Conservation (phyloP, 2,888 invertebrate genomes). For the Leptinotarsa haldemani region DNA sequence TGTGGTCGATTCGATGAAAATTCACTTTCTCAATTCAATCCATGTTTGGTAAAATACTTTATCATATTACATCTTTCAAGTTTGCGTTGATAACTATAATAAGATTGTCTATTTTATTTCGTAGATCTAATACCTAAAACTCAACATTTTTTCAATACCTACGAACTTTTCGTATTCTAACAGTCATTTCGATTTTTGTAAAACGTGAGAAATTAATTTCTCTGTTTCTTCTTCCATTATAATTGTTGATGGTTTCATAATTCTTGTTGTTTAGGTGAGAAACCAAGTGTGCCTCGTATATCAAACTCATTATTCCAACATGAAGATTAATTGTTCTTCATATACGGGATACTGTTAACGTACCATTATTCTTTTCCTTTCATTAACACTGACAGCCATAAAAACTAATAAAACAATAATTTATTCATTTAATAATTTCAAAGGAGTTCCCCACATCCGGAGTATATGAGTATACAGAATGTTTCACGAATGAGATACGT, state of each 20-base stretch:
- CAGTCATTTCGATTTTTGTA: no score
- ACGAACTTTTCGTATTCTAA: no score
- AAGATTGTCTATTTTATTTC: no score
- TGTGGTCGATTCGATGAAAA: no score
- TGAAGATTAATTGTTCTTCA: conserved; percentile 39
- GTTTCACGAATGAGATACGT: not conserved
- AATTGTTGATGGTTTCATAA: not conserved
- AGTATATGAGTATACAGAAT: not conserved
- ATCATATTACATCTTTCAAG: no score
- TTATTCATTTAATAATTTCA: conserved; percentile 42
- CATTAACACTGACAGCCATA: conserved; percentile 42
- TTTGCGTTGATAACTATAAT: no score
- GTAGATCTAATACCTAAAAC: no score
- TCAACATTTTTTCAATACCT: no score
- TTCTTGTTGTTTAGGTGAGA: conserved; percentile 1
- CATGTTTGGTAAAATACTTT: no score
- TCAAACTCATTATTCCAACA: conserved; percentile 18
- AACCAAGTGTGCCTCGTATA: not conserved
- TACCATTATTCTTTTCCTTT: conserved; percentile 40
- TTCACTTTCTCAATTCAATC: no score
- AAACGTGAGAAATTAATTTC: no score
- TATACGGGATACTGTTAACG: conserved; percentile 41
- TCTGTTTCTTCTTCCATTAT: not conserved
- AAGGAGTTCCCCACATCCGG: conserved; percentile 32
- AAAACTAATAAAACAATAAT: conserved; percentile 44